Conservation (phyloP, 1,140 invertebrate genomes). For the Ladona fulva region DNA sequence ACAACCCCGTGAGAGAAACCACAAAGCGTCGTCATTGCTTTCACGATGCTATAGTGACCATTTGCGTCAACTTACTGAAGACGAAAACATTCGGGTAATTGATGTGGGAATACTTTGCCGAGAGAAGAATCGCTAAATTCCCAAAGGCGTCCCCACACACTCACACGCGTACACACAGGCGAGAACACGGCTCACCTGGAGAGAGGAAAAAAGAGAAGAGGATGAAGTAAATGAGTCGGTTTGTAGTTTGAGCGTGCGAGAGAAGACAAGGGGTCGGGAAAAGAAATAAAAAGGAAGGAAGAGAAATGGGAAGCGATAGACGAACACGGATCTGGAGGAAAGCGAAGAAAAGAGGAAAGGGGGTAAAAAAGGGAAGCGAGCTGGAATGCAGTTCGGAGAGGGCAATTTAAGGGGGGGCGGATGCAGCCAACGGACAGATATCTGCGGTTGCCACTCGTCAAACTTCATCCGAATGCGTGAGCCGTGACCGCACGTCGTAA, state of each 20-base stretch:
- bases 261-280: neutral
- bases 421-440: neutral
- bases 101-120: too few relatives aligned
- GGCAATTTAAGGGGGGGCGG: neutral
- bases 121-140: too few relatives aligned
- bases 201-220: too few relatives aligned
- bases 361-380: neutral
- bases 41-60: too few relatives aligned
- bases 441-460: neutral
- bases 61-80: too few relatives aligned
- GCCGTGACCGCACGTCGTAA: neutral
- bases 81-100: too few relatives aligned
- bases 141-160: too few relatives aligned
- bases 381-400: neutral
- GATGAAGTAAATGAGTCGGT: too few relatives aligned
- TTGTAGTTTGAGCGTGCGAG: neutral
- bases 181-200: too few relatives aligned
- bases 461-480: conserved; percentile 1
- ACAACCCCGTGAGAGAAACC: too few relatives aligned
- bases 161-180: too few relatives aligned
- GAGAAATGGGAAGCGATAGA: neutral
- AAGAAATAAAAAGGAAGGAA: neutral
- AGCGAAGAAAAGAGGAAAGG: neutral
- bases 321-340: neutral
- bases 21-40: too few relatives aligned